Evolutionary conservation across 1,140 invertebrate species (phyloP), one percentile per base, ranked within the genome.

Genomic region (Ridgeia piscesae): DNA sequence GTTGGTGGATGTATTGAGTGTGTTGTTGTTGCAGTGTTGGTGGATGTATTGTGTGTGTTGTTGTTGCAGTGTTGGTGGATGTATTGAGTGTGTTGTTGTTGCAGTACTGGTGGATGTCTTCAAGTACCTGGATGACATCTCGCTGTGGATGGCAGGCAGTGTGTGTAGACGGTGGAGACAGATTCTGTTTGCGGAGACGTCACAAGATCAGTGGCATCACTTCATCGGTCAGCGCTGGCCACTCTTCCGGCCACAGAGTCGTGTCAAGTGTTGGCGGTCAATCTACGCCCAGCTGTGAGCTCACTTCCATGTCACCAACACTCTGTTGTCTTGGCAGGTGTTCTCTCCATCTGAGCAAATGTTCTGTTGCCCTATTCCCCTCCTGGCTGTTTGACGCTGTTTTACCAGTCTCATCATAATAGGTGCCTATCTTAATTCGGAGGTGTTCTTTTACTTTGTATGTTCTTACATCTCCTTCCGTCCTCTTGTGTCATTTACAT

Each of bases 71-170:
- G 11, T 11, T 42, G 42, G 42, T 42, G 42, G 42, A 42, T 42
- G 42, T 42, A 33, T 14, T 33, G 34, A 33, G n/a, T n/a, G n/a
- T n/a, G 58, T 77, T 77, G 35, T 90, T 92, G 94, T 97, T 95
- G 93, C 96, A 97, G 98, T 99, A 92, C 96, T 99, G 94, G 96
- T 99, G 21, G 97, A 97, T 89, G 98, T 99, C 92, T 99, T 99
- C 95, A 97, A 97, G 34, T 98, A 98, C 95, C 96, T 99, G 94
- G 98, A 99, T 95, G 98, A 99, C 95, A 97, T 99, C 93, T 98
- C 98, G 6, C 96, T 99, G 93, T 98, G 98, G 97, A 97, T 97
- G 95, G 97, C 98, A 93, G 97, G 97, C 93, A 97, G 98, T 96
- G 98, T 99, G 33, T 98, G 98, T 95, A 96, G 97, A 93, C 97